Evolutionary conservation across 2,888 invertebrate species (phyloP).

Genomic region (Bombylius discolor): DNA sequence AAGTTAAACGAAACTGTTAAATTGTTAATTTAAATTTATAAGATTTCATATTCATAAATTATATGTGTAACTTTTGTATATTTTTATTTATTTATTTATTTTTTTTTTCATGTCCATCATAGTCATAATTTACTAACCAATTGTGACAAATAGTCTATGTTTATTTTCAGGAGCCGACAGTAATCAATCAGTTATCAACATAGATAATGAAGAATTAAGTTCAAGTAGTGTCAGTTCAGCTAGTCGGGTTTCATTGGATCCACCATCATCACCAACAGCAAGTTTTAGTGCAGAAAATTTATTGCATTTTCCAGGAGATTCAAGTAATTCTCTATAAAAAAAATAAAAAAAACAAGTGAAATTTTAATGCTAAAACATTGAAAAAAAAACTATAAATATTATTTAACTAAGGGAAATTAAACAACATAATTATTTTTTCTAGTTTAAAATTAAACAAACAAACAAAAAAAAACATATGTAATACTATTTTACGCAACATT

Average conservation of each 20-base stretch:
- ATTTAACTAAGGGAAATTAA: no score
- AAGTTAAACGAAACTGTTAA: no score
- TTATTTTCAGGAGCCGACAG: constrained; percentile 35
- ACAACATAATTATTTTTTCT: no score
- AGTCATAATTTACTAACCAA: constrained; percentile 2
- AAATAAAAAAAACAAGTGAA: background rate
- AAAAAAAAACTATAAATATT: no score
- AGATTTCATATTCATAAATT: no score
- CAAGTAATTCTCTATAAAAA: constrained; percentile 28
- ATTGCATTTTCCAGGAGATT: constrained; percentile 67
- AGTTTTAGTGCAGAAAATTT: constrained; percentile 62
- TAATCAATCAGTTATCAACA: constrained; percentile 45
- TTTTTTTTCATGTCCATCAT: constrained; percentile 2
- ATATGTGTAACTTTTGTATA: no score
- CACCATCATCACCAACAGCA: constrained; percentile 55
- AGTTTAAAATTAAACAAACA: no score
- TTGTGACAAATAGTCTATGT: constrained; percentile 5
- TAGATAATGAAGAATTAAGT: constrained; percentile 61
- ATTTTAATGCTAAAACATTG: no score
- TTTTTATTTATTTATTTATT: no score
- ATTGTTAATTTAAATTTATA: no score
- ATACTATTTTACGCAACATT: no score
- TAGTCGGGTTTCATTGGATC: constrained; percentile 62
- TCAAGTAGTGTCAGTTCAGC: constrained; percentile 75
- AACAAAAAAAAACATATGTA: no score